Base-by-base conservation (phyloP, 2,113 vertebrate species). In the Vicugna pacos region DNA sequence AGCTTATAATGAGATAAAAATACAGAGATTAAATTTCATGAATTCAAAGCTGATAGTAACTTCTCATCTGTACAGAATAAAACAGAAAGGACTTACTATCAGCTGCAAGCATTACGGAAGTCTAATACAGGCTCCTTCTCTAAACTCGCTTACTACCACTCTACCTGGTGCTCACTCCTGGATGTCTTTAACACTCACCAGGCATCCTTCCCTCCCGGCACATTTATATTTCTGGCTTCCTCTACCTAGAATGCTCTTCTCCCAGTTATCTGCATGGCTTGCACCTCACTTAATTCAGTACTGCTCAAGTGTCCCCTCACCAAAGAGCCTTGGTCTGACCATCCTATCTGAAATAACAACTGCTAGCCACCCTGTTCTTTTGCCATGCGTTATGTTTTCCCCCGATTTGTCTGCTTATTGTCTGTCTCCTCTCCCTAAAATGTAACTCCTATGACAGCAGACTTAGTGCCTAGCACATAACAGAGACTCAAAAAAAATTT, bases 401-500 rank as follows among this genome's bases (percentile, higher is more conserved):
- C 52, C 58, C 62, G 5, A 20, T 80, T 73, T 54, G 6, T 54
- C 15, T 84, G 2, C 58, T 72, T 85, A 65, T 79, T n/a, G 13
- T 67, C 48, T 79, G 14, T 76, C 48, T 54, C 58, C 4, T 92
- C 12, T 24, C 24, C 32, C 60, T 69, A 72, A 83, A 88, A 94
- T 56, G 6, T 46, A 85, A 81, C 42, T 64, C n/a, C 11, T 26
- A 42, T 46, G n/a, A 87, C 2, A 85, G 9, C 30, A 56, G 52
- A 32, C 30, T 50, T 81, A 54, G 24, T 60, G 50, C 35, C 19
- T 70, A n/a, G 38, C 38, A 42, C 38, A 42, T 42, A 42, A 42
- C 80, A 54, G 38, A 9, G 7, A 95, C 32, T 91, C 42, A 54
- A 26, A 54, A 93, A 89, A 79, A 82, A 76, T 76, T 62, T 97